Base-by-base conservation (phyloP, 2,113 vertebrate species). In the Callopanchax toddi region DNA sequence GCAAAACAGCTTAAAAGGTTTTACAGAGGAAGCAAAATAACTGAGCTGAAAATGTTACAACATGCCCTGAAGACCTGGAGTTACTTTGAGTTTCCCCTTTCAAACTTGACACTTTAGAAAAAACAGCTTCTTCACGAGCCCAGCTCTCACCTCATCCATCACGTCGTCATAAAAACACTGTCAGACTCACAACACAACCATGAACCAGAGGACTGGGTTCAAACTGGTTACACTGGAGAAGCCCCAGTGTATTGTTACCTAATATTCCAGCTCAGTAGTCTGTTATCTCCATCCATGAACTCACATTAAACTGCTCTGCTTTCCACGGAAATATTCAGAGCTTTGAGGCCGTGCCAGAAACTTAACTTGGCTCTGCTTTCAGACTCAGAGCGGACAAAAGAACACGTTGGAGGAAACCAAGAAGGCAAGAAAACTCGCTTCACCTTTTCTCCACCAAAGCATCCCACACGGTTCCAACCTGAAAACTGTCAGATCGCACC, bases 301-400 rank as follows among this genome's bases (percentile, higher is more conserved):
- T n/a, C n/a, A n/a, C n/a, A n/a, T n/a, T n/a, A n/a, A n/a, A n/a
- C n/a, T 11, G 2, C 52, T 78, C 62, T 60, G 40, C 64, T 81
- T 80, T 83, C 64, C 36, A 44, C 5, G 17, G 78, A 86, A 89
- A 77, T 59, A 67, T 65, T 76, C 71, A 2, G 52, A 67, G 61
- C 81, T 84, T 78, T 77, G 69, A 88, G 71, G 76, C 74, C 67
- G 49, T 20, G 73, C 60, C 82, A 87, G 76, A 79, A 86, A 86
- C 88, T 91, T 81, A 64, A 68, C 62, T 90, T 87, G 82, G 83
- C 87, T 70, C 49, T 2, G 51, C 60, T 78, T 78, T 76, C 60
- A 39, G 52, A 67, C 63, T 63, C 37, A 34, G 60, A 62, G 20
- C 20, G 65, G 62, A 71, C 55, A 54, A 69, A 84, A 25, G 67